These are phyloP conservation scores for Galaxias olidus DNA, from an alignment of 2,797 vertebrate species.

Conservation along the genomic window DNA sequence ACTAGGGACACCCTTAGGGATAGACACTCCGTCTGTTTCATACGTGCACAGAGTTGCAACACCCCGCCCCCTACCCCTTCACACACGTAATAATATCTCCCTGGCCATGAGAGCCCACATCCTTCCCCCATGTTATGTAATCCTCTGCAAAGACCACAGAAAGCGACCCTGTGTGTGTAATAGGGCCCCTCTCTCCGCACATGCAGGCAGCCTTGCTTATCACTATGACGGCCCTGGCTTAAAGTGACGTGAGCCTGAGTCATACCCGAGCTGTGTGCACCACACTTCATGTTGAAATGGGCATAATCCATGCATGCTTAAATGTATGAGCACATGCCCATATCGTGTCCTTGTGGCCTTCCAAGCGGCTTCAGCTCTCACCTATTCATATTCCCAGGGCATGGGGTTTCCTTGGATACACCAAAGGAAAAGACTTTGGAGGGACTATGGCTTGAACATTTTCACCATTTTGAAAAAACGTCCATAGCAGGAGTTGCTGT, in stretches of 20 bases:
- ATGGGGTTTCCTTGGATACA: constrained; percentile 21
- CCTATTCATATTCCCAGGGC: constrained; percentile 1
- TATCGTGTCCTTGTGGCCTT: constrained; percentile 38
- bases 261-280: constrained; percentile 33
- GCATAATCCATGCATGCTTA: constrained; percentile 42
- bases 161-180: constrained; percentile 41
- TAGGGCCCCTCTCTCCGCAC: constrained; percentile 12
- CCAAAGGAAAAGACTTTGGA: constrained; percentile 16
- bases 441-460: not conserved
- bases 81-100: constrained; percentile 14
- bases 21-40: constrained; percentile 57
- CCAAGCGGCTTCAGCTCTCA: not conserved
- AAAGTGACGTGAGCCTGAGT: constrained; percentile 50
- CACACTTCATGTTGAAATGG: constrained; percentile 47
- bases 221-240: constrained; percentile 25
- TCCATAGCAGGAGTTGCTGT: constrained; percentile 12
- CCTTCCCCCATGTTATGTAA: not conserved
- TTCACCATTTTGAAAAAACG: not conserved
- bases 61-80: constrained; percentile 12
- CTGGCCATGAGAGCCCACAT: not conserved
- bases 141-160: constrained; percentile 11
- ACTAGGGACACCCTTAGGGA: constrained; percentile 57
- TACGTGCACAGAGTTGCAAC: constrained; percentile 19
- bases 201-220: not conserved
- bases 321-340: constrained; percentile 32